These are phyloP conservation scores for Calliphora vomitoria DNA, from an alignment of 2,888 invertebrate species.

Conservation along the genomic window DNA sequence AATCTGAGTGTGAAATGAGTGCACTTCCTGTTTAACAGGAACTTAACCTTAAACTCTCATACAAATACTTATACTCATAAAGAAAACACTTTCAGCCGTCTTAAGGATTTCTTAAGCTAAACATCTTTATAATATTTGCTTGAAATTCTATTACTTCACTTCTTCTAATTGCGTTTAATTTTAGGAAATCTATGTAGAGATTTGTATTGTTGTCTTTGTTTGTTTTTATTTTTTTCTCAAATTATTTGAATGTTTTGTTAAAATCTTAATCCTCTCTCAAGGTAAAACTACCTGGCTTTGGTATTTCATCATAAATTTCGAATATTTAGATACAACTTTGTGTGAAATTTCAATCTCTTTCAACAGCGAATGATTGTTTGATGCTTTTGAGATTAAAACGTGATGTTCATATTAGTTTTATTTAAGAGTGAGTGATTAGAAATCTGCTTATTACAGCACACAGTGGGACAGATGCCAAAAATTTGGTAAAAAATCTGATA, in stretches of 20 bases:
- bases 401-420: neutral
- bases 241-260: neutral
- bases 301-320: neutral
- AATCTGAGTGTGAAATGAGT: constrained; percentile 39
- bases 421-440: neutral
- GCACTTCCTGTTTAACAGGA: constrained; percentile 70
- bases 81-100: neutral
- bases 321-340: neutral
- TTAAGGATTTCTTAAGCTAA: neutral
- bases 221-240: neutral
- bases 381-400: neutral
- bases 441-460: neutral
- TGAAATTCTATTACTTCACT: neutral
- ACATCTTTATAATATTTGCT: neutral
- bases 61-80: neutral
- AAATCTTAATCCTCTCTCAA: constrained; percentile 50
- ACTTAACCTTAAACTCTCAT: constrained; percentile 41
- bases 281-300: constrained; percentile 68
- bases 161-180: neutral
- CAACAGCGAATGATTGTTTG: neutral
- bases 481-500: too few relatives aligned
- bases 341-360: neutral
- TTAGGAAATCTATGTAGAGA: neutral
- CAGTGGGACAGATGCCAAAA: neutral
- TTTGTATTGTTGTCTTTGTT: constrained; percentile 13